phyloP scores from a whole-genome alignment of 2,888 invertebrate genomes.

The Nephrotoma guestfalica region DNA sequence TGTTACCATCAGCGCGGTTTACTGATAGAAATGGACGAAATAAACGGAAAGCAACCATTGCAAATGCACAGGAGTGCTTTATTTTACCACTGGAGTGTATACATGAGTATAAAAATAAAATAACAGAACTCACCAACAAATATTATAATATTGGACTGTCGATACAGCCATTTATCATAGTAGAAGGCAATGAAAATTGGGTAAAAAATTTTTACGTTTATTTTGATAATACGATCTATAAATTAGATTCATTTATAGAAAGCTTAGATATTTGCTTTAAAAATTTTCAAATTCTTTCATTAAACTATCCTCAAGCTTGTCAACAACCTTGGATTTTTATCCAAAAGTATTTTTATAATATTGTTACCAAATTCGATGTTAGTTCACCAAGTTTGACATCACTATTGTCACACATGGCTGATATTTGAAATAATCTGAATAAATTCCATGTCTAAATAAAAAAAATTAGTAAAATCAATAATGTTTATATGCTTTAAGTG shows the following conservation, averaged over 20 bases:
- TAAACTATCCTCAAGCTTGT: background rate
- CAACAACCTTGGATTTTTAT: background rate
- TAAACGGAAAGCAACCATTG: slow-evolving; percentile 12
- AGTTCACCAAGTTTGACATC: background rate
- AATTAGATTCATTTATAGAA: background rate
- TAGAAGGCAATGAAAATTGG: slow-evolving; percentile 6
- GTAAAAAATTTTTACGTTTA: slow-evolving; percentile 11
- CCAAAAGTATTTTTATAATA: background rate
- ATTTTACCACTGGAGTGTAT: slow-evolving; percentile 10
- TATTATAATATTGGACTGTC: slow-evolving; percentile 13
- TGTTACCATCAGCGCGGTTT: slow-evolving; percentile 9
- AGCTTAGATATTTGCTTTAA: background rate
- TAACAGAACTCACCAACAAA: slow-evolving; percentile 11
- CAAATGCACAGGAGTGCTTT: slow-evolving; percentile 14
- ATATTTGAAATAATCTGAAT: too few relatives aligned
- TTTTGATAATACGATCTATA: background rate
- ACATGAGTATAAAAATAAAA: slow-evolving; percentile 12
- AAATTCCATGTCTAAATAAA: too few relatives aligned
- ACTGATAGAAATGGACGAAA: slow-evolving; percentile 8
- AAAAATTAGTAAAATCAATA: too few relatives aligned
- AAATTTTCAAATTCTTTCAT: background rate
- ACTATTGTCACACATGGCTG: too few relatives aligned
- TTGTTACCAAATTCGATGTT: background rate
- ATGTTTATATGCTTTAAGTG: too few relatives aligned
- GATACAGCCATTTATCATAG: slow-evolving; percentile 14